Conservation (phyloP, 2,888 invertebrate species). For the Drosophila greeni region DNA sequence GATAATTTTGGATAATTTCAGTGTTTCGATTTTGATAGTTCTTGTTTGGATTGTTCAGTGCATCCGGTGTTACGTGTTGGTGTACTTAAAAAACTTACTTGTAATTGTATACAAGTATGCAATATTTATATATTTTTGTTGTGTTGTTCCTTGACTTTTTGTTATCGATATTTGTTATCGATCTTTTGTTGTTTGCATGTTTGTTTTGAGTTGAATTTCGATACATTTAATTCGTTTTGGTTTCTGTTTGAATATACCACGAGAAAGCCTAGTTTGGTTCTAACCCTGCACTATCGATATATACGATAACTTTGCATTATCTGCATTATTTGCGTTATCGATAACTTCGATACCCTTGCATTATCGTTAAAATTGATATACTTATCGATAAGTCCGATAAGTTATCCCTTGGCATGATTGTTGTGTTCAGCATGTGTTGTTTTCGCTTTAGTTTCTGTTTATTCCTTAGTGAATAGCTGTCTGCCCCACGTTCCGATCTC, state of each 20-base stretch:
- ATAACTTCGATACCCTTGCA: background rate
- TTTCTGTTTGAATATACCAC: too few species aligned
- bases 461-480: too few species aligned
- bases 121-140: background rate
- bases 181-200: constrained; percentile 2
- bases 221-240: background rate
- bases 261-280: background rate
- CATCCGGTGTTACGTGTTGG: background rate
- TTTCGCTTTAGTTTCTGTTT: background rate
- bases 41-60: background rate
- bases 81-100: background rate
- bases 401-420: background rate
- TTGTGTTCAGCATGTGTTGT: constrained; percentile 13
- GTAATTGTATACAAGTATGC: background rate
- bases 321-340: background rate
- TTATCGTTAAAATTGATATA: too few species aligned
- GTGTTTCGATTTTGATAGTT: constrained; percentile 1
- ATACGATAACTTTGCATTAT: background rate
- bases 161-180: background rate
- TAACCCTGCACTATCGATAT: background rate
- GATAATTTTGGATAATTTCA: constrained; percentile 14
- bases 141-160: background rate
- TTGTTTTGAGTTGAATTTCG: background rate
- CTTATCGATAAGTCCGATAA: too few species aligned
- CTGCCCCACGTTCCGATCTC: background rate